Evolutionary conservation across 2,888 invertebrate species (phyloP), one percentile per base, ranked within the genome.

Genomic region (Caenorhabditis zanzibari): DNA sequence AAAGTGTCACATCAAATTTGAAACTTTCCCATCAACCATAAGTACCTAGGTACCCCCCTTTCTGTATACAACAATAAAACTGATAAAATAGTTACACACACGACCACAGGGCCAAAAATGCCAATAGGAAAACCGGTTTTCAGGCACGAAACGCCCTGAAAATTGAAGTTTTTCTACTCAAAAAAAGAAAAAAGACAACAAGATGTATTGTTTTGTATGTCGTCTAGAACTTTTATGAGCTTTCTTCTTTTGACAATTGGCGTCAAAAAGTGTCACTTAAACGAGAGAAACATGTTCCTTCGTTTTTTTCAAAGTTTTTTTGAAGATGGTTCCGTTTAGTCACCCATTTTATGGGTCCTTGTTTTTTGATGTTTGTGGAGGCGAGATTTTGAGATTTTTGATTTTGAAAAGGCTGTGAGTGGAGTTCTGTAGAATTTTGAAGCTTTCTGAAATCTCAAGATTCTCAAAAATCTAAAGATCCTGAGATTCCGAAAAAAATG

Each of bases 51-150:
- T 66, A 49, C 61, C 38, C 32, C 52, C 47, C 38, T n/a, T 32
- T 32, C 32, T 6, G 14, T 35, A 14, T 26, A 64, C 26, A 28
- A 61, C 61, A 58, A 28, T 52, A 63, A 73, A 73, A 73, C 52
- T 73, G 73, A 73, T 73, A 73, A 73, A 73, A 63, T 63, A 73
- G 63, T 61, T 63, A 73, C 63, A 49, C n/a, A n/a, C n/a, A 44
- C n/a, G 28, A 38, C 10, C 26, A 28, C 71, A 28, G 28, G 56
- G 26, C 58, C 41, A 35, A 71, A 71, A 58, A 59, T 63, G 44
- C 24, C 63, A 58, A n/a, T 10, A 12, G 6, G 26, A 58, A 14
- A 59, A 72, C 72, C 72, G 72, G 72, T 72, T 61, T 72, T 71
- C 58, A 59, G 71, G 58, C 56, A 71, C 41, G 69, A 56, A 68